A percentile compares a stretch with the other conserved stretches of the same genome.
Conservation (phyloP, 2,113 vertebrate genomes). For the Chaetops frenatus region DNA sequence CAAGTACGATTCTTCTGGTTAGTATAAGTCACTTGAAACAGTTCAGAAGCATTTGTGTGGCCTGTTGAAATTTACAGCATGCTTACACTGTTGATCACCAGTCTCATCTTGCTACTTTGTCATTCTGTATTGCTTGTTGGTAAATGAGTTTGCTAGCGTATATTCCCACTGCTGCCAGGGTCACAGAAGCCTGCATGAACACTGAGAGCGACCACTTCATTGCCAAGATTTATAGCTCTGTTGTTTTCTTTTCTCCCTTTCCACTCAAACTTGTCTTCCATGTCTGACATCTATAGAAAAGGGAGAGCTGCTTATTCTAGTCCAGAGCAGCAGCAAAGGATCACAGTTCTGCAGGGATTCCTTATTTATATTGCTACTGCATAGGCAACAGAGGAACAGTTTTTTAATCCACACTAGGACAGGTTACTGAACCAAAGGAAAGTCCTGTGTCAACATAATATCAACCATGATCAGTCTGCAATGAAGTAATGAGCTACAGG, state of each 20-base stretch:
- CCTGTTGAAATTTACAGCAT: neutral
- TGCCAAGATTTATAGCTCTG: constrained; percentile 40
- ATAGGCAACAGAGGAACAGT: neutral
- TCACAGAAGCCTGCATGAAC: constrained; percentile 22
- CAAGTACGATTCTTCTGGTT: neutral
- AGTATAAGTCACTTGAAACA: neutral
- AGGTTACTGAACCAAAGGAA: neutral
- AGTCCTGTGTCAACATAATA: neutral
- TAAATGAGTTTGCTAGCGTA: constrained; percentile 8
- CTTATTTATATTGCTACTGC: neutral
- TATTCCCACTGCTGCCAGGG: constrained; percentile 38
- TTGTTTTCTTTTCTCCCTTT: constrained; percentile 39
- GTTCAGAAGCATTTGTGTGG: neutral
- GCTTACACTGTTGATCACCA: neutral
- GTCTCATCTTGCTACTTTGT: neutral
- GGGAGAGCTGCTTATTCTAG: neutral
- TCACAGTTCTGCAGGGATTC: neutral
- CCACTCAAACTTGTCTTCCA: constrained; percentile 38
- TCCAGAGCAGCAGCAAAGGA: neutral
- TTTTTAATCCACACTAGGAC: neutral
- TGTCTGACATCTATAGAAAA: constrained; percentile 14
- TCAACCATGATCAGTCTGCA: neutral
- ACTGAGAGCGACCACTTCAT: constrained; percentile 2
- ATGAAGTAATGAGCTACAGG: neutral
- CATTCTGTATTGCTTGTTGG: neutral